These are phyloP conservation scores for Alethe diademata DNA, from an alignment of 2,113 vertebrate genomes.

Conservation along the genomic window DNA sequence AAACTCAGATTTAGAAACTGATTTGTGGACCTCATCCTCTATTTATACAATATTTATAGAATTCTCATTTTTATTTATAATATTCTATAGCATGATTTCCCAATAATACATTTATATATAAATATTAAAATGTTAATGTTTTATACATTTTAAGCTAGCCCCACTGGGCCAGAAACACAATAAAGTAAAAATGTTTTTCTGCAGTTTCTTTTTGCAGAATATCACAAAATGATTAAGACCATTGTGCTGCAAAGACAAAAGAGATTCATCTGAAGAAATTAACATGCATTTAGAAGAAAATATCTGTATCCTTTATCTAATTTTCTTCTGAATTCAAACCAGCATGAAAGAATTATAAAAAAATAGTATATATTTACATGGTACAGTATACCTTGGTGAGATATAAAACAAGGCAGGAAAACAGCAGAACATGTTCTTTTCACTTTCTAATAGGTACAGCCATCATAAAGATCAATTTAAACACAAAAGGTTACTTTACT, in stretches of 20 bases:
- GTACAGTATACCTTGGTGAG: constrained; percentile 60
- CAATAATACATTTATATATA: constrained; percentile 63
- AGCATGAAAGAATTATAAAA: constrained; percentile 71
- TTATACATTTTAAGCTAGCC: constrained; percentile 56
- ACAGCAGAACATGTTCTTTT: constrained; percentile 19
- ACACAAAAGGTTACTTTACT: constrained; percentile 41
- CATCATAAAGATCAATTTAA: not conserved
- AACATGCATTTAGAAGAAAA: constrained; percentile 71
- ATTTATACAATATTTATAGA: constrained; percentile 60
- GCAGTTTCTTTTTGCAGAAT: constrained; percentile 40
- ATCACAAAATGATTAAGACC: constrained; percentile 70
- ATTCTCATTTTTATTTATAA: constrained; percentile 48
- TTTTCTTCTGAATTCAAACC: constrained; percentile 70
- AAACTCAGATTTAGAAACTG: constrained; percentile 22
- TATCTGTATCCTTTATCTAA: constrained; percentile 64
- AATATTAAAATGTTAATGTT: constrained; percentile 68
- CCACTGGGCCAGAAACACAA: constrained; percentile 51
- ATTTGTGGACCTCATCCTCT: constrained; percentile 40
- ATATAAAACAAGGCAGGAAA: constrained; percentile 73
- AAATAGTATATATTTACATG: constrained; percentile 85
- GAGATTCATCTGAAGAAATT: constrained; percentile 63
- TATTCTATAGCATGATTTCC: constrained; percentile 33
- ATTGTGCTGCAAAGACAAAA: constrained; percentile 67
- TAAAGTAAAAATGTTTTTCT: constrained; percentile 53
- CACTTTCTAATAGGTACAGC: constrained; percentile 6